phyloP scores from a whole-genome alignment of 1,140 invertebrate genomes.

The Akabosia matsudoensis region DNA sequence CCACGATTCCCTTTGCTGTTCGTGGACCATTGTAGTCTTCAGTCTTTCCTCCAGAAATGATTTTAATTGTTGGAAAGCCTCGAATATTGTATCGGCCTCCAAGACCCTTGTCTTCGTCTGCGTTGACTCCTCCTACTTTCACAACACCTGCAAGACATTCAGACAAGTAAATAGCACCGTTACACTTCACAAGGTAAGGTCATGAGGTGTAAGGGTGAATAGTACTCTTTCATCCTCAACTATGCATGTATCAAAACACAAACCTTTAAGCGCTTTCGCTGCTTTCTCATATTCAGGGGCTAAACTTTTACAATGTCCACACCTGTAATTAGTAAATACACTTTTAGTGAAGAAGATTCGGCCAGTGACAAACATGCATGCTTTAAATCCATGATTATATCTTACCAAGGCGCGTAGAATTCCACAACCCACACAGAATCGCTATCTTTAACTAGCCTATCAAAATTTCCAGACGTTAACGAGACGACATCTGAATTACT shows the following conservation, averaged over 20 bases:
- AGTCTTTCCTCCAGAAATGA: conserved; percentile 82
- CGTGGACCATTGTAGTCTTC: conserved; percentile 81
- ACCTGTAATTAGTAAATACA: conserved; percentile 19
- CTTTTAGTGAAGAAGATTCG: not conserved
- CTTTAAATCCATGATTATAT: too few relatives aligned
- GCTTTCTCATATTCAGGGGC: conserved; percentile 85
- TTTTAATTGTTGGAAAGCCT: conserved; percentile 96
- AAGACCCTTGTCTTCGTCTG: conserved; percentile 80
- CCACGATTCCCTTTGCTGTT: conserved; percentile 79
- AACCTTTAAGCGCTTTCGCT: conserved; percentile 78
- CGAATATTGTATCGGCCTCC: conserved; percentile 74
- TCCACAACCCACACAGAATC: conserved; percentile 90
- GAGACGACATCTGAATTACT: conserved; percentile 82
- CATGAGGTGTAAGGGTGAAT: too few relatives aligned
- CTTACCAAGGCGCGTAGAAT: conserved; percentile 92
- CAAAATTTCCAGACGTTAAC: conserved; percentile 86
- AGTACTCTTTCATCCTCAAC: not conserved
- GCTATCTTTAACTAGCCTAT: conserved; percentile 75
- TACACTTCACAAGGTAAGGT: not conserved
- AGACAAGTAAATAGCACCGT: not conserved
- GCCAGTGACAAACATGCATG: conserved; percentile 59
- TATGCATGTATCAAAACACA: conserved; percentile 6
- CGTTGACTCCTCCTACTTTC: conserved; percentile 91
- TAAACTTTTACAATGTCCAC: conserved; percentile 61
- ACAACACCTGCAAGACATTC: conserved; percentile 67